Evolutionary conservation across 1,140 invertebrate species (phyloP).

Genomic region (Chironomus tepperi): DNA sequence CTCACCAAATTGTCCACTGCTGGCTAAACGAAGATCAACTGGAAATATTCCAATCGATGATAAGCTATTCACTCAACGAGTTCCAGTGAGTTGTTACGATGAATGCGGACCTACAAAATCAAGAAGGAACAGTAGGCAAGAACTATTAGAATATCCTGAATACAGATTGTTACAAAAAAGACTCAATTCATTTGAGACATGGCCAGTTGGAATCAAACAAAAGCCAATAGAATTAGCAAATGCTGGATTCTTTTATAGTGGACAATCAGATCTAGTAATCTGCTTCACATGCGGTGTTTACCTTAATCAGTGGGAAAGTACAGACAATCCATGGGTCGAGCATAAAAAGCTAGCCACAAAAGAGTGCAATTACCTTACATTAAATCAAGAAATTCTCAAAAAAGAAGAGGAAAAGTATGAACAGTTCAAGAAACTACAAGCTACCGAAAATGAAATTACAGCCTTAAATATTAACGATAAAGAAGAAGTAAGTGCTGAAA

Average conservation of each 20-base stretch:
- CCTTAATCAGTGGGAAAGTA: constrained; percentile 54
- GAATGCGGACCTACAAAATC: not conserved
- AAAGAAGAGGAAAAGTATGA: not conserved
- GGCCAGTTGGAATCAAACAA: constrained; percentile 47
- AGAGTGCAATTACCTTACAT: not conserved
- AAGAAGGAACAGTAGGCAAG: not conserved
- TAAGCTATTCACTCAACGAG: constrained; percentile 33
- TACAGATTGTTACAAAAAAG: not conserved
- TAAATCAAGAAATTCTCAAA: not conserved
- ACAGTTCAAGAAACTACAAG: not conserved
- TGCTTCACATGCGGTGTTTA: constrained; percentile 58
- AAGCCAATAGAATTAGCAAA: constrained; percentile 49
- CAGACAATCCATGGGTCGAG: constrained; percentile 37
- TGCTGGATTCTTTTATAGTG: constrained; percentile 61
- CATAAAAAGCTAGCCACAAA: not conserved
- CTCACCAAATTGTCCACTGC: constrained; percentile 66
- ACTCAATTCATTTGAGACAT: constrained; percentile 41
- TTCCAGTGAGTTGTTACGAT: constrained; percentile 32
- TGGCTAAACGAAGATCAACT: constrained; percentile 46
- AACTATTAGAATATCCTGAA: not conserved
- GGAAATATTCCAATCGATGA: constrained; percentile 50
- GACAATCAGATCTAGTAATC: constrained; percentile 49
- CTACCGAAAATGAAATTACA: not conserved
- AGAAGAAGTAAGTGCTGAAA: not conserved
- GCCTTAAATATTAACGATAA: not conserved